phyloP scores from a whole-genome alignment of 2,797 vertebrate species.

The Numenius phaeopus region DNA sequence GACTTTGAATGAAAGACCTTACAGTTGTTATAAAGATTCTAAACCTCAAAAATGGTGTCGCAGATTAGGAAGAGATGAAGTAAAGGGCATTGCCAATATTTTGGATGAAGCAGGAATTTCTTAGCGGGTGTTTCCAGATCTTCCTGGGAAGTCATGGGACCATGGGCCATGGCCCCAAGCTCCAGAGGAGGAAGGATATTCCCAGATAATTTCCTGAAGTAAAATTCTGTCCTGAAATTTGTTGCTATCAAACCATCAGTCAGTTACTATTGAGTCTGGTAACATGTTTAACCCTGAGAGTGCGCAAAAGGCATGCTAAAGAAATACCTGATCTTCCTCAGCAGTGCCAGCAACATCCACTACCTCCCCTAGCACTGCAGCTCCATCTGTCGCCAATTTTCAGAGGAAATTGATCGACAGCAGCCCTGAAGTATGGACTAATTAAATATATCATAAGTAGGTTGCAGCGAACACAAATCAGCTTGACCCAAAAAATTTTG shows the following conservation, averaged over 20 bases:
- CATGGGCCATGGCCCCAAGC: accelerated
- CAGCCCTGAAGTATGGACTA: constrained; percentile 43
- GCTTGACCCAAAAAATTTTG: constrained; percentile 56
- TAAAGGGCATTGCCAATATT: background rate
- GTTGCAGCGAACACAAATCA: constrained; percentile 56
- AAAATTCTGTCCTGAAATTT: background rate
- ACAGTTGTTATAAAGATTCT: background rate
- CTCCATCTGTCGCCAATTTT: background rate
- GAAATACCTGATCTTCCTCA: background rate
- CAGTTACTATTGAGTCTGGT: background rate
- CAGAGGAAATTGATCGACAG: constrained; percentile 51
- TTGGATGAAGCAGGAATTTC: background rate
- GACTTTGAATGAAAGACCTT: background rate
- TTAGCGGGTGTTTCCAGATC: background rate
- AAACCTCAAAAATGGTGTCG: background rate
- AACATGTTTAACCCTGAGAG: background rate
- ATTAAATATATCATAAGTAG: constrained; percentile 60
- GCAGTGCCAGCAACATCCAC: background rate
- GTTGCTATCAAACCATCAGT: background rate
- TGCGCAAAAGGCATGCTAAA: background rate
- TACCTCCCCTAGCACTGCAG: background rate
- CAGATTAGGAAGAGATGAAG: background rate
- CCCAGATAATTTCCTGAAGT: background rate
- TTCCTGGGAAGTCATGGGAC: background rate
- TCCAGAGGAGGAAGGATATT: background rate